Percentiles rank a stretch among this genome's conserved stretches.
Evolutionary conservation across 2,797 vertebrate species (phyloP).

Genomic region (Pangasius larnaudii): DNA sequence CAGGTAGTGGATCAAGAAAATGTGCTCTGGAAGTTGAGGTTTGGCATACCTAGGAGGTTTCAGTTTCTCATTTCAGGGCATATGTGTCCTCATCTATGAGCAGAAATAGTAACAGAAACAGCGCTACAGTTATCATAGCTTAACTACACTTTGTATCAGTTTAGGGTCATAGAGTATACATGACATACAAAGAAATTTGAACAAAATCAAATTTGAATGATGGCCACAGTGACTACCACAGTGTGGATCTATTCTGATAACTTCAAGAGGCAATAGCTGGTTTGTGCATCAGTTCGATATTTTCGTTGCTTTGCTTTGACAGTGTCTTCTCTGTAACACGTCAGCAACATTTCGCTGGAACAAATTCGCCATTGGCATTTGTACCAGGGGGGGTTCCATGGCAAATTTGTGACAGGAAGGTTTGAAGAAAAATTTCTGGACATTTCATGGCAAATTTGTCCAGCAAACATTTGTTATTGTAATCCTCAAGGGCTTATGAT

Average conservation of each 20-base stretch:
- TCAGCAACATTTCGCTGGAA: not conserved
- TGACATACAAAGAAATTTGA: not conserved
- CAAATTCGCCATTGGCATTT: not conserved
- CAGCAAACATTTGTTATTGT: not conserved
- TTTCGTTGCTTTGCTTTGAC: not conserved
- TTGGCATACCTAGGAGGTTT: not conserved
- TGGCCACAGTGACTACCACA: not conserved
- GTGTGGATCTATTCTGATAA: not conserved
- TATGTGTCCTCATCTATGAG: not conserved
- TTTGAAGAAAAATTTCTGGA: not conserved
- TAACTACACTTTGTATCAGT: not conserved
- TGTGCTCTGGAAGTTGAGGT: not conserved
- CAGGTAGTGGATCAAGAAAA: slow-evolving; percentile 72
- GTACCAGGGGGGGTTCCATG: not conserved
- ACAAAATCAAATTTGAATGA: not conserved
- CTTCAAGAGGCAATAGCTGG: not conserved
- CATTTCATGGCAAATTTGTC: not conserved
- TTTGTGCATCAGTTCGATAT: not conserved
- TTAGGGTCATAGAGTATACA: not conserved
- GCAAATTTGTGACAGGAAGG: not conserved
- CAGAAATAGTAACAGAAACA: not conserved
- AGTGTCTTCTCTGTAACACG: not conserved
- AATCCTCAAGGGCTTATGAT: not conserved
- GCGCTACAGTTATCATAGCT: not conserved
- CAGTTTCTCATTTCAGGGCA: not conserved